Conservation (phyloP, 1,140 invertebrate species). For the Orussus abietinus region DNA sequence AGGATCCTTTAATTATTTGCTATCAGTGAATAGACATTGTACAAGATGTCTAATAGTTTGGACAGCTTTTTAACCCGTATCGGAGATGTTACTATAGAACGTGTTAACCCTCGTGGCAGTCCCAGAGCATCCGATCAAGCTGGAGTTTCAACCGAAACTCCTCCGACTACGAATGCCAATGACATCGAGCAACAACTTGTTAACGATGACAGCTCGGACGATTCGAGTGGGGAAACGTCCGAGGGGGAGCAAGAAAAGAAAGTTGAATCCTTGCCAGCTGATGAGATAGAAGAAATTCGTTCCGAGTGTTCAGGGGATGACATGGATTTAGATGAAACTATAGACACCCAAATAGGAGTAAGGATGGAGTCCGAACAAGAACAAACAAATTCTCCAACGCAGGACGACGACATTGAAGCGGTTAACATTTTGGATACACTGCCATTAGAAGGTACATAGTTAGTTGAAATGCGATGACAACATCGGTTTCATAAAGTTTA, state of each 20-base stretch:
- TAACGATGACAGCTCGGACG: constrained; percentile 42
- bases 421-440: constrained; percentile 50
- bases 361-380: constrained; percentile 41
- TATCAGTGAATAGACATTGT: constrained; percentile 20
- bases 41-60: constrained; percentile 49
- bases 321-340: constrained; percentile 52
- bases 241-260: constrained; percentile 40
- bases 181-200: constrained; percentile 23
- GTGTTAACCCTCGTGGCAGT: constrained; percentile 41
- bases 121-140: constrained; percentile 23
- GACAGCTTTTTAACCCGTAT: constrained; percentile 51
- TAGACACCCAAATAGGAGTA: constrained; percentile 49
- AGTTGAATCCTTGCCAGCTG: constrained; percentile 26
- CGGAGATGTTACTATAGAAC: constrained; percentile 56
- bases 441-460: constrained; percentile 44
- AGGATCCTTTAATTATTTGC: no score
- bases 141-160: constrained; percentile 20
- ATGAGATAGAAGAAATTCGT: constrained; percentile 43
- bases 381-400: constrained; percentile 24
- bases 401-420: constrained; percentile 32
- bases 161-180: constrained; percentile 23
- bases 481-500: neutral
- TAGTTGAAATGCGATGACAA: neutral
- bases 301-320: constrained; percentile 49
- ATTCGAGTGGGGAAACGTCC: constrained; percentile 39